Conservation (phyloP, 2,888 invertebrate genomes). For the Mamestra brassicae region DNA sequence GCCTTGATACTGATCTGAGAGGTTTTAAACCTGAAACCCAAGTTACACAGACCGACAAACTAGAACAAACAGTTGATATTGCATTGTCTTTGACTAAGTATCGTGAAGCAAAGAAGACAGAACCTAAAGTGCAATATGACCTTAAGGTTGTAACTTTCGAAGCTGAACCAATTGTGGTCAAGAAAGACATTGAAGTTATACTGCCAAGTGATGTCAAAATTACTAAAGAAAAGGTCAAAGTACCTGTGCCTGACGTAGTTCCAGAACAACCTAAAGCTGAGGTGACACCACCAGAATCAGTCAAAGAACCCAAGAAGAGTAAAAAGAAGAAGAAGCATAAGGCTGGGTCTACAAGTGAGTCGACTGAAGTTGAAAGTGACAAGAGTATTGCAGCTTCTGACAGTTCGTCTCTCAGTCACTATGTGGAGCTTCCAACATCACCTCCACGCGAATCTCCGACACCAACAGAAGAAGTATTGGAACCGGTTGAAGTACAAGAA, state of each 20-base stretch:
- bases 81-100: slow-evolving; percentile 81
- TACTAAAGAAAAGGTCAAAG: slow-evolving; percentile 68
- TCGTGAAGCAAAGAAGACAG: slow-evolving; percentile 68
- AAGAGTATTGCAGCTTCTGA: slow-evolving; percentile 82
- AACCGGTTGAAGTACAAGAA: slow-evolving; percentile 25
- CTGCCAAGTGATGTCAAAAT: slow-evolving; percentile 81
- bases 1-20: slow-evolving; percentile 75
- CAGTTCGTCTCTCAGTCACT: slow-evolving; percentile 86
- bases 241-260: slow-evolving; percentile 69
- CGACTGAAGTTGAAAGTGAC: slow-evolving; percentile 79
- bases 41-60: slow-evolving; percentile 58
- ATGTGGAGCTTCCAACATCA: slow-evolving; percentile 85
- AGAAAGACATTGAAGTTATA: slow-evolving; percentile 82
- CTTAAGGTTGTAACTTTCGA: slow-evolving; percentile 80
- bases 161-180: slow-evolving; percentile 76
- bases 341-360: slow-evolving; percentile 80
- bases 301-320: slow-evolving; percentile 88
- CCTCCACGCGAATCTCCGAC: slow-evolving; percentile 76
- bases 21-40: slow-evolving; percentile 60
- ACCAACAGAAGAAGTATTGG: slow-evolving; percentile 51
- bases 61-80: slow-evolving; percentile 80
- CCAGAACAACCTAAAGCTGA: slow-evolving; percentile 77
- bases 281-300: slow-evolving; percentile 69
- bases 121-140: slow-evolving; percentile 81
- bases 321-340: slow-evolving; percentile 93